Evolutionary conservation across 2,888 invertebrate species (phyloP), one percentile per base, ranked within the genome.

Genomic region (Amaurobius ferox): DNA sequence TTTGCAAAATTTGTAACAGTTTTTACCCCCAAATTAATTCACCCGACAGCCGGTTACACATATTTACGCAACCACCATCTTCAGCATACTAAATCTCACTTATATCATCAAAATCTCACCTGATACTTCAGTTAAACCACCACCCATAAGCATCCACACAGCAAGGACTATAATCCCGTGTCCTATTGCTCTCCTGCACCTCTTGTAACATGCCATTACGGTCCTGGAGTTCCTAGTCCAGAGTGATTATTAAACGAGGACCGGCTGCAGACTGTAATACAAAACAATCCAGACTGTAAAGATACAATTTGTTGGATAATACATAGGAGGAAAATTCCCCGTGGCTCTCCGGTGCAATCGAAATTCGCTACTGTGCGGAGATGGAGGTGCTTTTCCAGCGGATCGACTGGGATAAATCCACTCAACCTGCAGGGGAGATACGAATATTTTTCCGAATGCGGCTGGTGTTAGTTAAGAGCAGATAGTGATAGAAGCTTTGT

Each of bases 351-450:
- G 55, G 23, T 23, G 23, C 55, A 23, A 23, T 55, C 23, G 55
- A 55, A 55, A 23, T 44, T 55, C 55, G 55, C 55, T 55, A 55
- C 55, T 55, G 55, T 55, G 55, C 55, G 55, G 55, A 55, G 55
- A 55, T 23, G 23, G 55, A 11, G 55, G 55, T 55, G 23, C 19
- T 23, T 55, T 55, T 55, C 23, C 55, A 55, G 55, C 55, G 55
- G 55, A 55, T 55, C 55, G 55, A 55, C 55, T 55, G 55, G 55
- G 55, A 55, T 55, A 55, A 55, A 55, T 55, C 55, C 55, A 55
- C 55, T 55, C 23, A 55, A 3, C 23, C 1, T 3, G 23, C 23
- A 23, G 55, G 55, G 55, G 55, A 19, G 55, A 2, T 55, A 23
- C 23, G 55, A 55, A 55, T 55, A 55, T 55, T 55, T 55, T 55